Evolutionary conservation across 2,797 vertebrate species (phyloP), one percentile per base, ranked within the genome.

Genomic region (Anas acuta): DNA sequence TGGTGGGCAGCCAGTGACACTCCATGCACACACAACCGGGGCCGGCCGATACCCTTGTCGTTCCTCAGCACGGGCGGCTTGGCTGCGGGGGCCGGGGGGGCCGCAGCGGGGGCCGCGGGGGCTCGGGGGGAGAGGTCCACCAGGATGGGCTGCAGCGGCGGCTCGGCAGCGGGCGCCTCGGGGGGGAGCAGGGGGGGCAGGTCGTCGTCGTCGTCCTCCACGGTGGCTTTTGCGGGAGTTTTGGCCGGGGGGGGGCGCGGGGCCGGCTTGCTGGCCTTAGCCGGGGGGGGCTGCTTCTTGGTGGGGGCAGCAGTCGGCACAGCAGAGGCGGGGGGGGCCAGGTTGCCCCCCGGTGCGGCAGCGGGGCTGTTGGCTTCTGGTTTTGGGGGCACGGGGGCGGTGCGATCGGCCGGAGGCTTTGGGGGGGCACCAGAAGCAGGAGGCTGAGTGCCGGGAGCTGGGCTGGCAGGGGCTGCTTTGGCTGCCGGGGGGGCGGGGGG

Each of bases 181-280:
- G 99, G 98, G 96, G 99, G 98, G 91, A 99, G 98, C 95, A 99
- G 98, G 90, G 99, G 99, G 60, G 99, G 99, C 88, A 99, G 98
- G 19, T 99, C 99, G 89, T 99, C 99, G 89, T 99, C 99, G 57
- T 99, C 98, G 8, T 98, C 98, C 87, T 81, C 97, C 57, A 83
- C 19, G 67, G 93, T 53, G 54, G 92, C 10, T 71, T 98, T 95
- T 15, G 95, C 62, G 37, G 93, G 77, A 76, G 93, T 41, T 32
- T 93, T 96, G 89, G 95, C 28, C 13, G 94, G 90, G 71, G 96
- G 65, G 8, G 95, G 90, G 72, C 70, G 82, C 60, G 92, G 4
- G 71, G 94, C 79, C 72, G 13, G 89, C 83, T 97, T 95, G 96
- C 96, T 33, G 66, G 58, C 96, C 61, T 96, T 91, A 73, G 76